A percentile compares a stretch with the other conserved stretches of the same genome.
Conservation (phyloP, 2,888 invertebrate genomes). For the Nephrotoma guestfalica region DNA sequence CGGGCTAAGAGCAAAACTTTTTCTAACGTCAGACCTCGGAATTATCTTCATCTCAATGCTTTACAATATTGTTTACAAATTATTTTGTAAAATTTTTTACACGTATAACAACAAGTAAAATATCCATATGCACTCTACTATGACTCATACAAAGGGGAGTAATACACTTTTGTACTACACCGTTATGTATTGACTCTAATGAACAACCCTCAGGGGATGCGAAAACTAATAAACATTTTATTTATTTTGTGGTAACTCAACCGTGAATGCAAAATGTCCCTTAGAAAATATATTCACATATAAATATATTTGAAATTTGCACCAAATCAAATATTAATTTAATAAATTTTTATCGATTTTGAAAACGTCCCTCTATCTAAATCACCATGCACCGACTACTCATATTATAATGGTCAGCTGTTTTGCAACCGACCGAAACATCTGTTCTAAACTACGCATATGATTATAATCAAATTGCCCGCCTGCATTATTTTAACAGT, state of each 20-base stretch:
- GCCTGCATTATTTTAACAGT: not conserved
- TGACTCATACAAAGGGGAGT: no score
- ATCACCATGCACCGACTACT: no score
- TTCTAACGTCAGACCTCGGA: no score
- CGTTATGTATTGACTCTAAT: not conserved
- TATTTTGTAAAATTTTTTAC: no score
- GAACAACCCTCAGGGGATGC: not conserved
- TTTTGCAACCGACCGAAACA: not conserved
- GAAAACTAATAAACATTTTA: not conserved
- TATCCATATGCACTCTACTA: no score
- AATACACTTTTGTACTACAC: no score
- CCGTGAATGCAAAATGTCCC: not conserved
- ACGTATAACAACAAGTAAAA: no score
- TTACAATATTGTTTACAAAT: no score
- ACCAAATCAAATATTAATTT: not conserved
- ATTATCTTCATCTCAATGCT: no score
- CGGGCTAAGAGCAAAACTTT: no score
- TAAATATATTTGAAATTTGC: not conserved
- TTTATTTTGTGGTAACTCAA: not conserved
- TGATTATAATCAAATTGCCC: no score
- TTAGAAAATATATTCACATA: not conserved
- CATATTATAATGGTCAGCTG: not conserved
- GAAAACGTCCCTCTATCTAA: not conserved
- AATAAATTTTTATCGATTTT: not conserved
- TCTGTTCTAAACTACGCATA: not conserved